Percentiles rank a stretch among this genome's conserved stretches.
Conservation (phyloP, 2,888 invertebrate species). For the Drosophila pseudotakahashii region DNA sequence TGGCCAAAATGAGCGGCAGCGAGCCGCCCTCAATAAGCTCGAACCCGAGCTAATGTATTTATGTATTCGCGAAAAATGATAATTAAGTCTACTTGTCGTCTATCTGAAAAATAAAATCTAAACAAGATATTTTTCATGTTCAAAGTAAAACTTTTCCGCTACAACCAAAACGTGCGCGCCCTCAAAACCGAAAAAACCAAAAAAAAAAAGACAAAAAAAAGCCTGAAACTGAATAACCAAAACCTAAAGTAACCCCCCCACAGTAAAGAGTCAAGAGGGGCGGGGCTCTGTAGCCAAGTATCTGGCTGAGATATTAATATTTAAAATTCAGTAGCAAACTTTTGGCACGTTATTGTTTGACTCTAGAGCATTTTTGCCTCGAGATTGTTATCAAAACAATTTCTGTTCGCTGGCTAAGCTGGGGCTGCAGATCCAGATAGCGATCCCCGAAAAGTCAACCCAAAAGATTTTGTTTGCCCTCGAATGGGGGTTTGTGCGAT, state of each 20-base stretch:
- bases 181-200: slow-evolving; percentile 24
- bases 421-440: slow-evolving; percentile 54
- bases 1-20: slow-evolving; percentile 62
- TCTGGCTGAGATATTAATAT: slow-evolving; percentile 72
- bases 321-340: slow-evolving; percentile 83
- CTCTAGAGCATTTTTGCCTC: slow-evolving; percentile 53
- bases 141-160: slow-evolving; percentile 60
- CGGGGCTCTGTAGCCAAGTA: slow-evolving; percentile 37
- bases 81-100: slow-evolving; percentile 82
- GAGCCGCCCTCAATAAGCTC: slow-evolving; percentile 64
- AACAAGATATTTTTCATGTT: slow-evolving; percentile 83
- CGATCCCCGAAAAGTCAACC: slow-evolving; percentile 8
- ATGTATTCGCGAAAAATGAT: slow-evolving; percentile 71
- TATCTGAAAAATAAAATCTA: slow-evolving; percentile 83
- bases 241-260: slow-evolving; percentile 16
- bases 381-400: slow-evolving; percentile 75
- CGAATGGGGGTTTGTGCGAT: slow-evolving; percentile 24
- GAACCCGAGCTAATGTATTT: slow-evolving; percentile 62
- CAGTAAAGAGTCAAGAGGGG: slow-evolving; percentile 1
- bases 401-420: slow-evolving; percentile 49
- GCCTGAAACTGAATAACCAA: neutral
- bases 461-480: slow-evolving; percentile 56
- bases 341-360: slow-evolving; percentile 82
- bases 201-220: neutral
- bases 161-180: slow-evolving; percentile 82